Evolutionary conservation across 2,888 invertebrate species (phyloP).

Genomic region (Drosophila setosimentum): DNA sequence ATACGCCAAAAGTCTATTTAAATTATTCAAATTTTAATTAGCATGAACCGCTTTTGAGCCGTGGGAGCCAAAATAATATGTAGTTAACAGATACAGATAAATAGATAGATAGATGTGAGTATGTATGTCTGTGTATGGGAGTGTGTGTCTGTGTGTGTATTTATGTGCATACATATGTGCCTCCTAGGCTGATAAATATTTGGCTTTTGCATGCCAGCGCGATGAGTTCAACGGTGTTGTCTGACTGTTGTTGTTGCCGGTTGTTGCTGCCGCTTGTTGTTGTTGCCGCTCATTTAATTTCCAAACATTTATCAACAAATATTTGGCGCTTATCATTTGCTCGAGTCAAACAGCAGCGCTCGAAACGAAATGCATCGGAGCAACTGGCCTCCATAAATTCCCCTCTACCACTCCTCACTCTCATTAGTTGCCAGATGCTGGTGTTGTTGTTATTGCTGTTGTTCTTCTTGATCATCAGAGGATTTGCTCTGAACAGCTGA

Average conservation of each 20-base stretch:
- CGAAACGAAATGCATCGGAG: constrained; percentile 14
- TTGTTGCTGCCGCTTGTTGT: constrained; percentile 23
- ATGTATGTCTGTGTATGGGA: neutral
- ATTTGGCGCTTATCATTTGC: constrained; percentile 79
- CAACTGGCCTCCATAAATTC: constrained; percentile 4
- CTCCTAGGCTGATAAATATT: constrained; percentile 71
- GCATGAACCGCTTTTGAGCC: constrained; percentile 47
- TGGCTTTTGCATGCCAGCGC: constrained; percentile 76
- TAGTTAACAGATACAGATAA: constrained; percentile 21
- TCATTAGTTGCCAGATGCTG: neutral
- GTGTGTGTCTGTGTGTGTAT: neutral
- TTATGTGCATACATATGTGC: constrained; percentile 2
- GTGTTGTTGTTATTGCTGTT: neutral
- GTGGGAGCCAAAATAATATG: constrained; percentile 60
- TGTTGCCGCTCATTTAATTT: constrained; percentile 77
- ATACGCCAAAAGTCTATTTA: constrained; percentile 45
- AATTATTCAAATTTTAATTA: constrained; percentile 75
- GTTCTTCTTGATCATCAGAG: constrained; percentile 27
- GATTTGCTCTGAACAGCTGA: constrained; percentile 45
- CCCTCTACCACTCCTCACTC: too few relatives aligned
- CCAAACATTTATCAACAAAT: constrained; percentile 81
- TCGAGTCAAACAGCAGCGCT: constrained; percentile 58
- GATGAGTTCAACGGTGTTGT: constrained; percentile 71
- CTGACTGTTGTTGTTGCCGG: constrained; percentile 14
- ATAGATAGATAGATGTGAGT: constrained; percentile 5